A percentile compares a stretch with the other conserved stretches of the same genome.
Evolutionary conservation across 2,888 invertebrate genomes (phyloP).

Genomic region (Orthosia cruda): DNA sequence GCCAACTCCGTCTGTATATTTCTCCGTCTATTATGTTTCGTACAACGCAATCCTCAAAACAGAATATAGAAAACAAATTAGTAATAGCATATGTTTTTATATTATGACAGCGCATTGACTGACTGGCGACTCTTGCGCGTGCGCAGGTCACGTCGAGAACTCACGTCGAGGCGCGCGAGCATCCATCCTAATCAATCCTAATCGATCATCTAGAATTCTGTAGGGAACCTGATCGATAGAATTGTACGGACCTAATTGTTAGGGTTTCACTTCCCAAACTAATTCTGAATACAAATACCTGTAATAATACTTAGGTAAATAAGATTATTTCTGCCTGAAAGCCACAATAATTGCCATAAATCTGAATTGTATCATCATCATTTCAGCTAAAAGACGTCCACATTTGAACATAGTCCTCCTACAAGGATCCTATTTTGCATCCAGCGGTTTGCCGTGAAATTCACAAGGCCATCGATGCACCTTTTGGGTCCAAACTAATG

Average conservation of each 20-base stretch:
- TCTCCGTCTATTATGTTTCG: no score
- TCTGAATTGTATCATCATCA: no score
- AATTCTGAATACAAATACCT: not conserved
- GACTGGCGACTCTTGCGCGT: conserved; percentile 30
- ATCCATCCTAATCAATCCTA: conserved; percentile 1
- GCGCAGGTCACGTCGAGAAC: conserved; percentile 28
- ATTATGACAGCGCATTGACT: conserved; percentile 17
- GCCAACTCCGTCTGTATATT: no score
- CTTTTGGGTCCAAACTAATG: not conserved
- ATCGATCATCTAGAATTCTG: conserved; percentile 19
- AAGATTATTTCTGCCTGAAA: no score
- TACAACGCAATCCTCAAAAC: no score
- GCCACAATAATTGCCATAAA: no score
- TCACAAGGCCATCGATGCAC: not conserved
- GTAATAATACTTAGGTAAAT: not conserved
- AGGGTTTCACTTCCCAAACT: not conserved
- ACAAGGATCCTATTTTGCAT: no score
- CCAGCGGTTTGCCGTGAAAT: not conserved
- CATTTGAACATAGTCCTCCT: no score
- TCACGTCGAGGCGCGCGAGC: no score
- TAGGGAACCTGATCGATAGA: not conserved
- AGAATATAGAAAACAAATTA: not conserved
- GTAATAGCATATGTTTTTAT: conserved; percentile 1
- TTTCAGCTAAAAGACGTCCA: no score
- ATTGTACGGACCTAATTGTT: not conserved